Evolutionary conservation across 2,888 invertebrate genomes (phyloP), one percentile per base, ranked within the genome.

Genomic region (Nymphalis c-album): DNA sequence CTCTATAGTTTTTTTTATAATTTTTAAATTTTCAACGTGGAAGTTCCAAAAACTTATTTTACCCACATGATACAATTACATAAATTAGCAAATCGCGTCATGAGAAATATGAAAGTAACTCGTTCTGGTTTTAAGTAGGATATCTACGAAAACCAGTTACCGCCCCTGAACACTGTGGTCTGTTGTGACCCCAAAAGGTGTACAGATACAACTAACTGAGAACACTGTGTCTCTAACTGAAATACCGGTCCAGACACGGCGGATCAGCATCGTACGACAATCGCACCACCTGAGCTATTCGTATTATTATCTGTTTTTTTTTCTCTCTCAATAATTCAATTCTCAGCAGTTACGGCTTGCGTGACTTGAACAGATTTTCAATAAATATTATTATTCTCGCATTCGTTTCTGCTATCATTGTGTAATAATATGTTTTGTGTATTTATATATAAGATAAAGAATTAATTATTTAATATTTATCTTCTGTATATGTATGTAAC

Each of bases 201-300:
- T 65, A 68, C 53, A 53, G 22, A 64, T 62, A 68, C 57, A 65
- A 31, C 55, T 64, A 63, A 63, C 58, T 53, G 47, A 60, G 64
- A 35, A 47, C 59, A 59, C 68, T 60, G 48, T 65, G 64, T 70
- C 55, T 71, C 71, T 74, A 73, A 73, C 66, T 69, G 70, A 69
- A 75, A 77, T 75, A 78, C 75, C 75, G 75, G 74, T 75, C 71
- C 67, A 50, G 64, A 50, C 67, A 59, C 62, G 31, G 67, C 60
- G 65, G 72, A 72, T 75, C 75, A 75, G 75, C 75, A 85, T 89
- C 88, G 81, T 85, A 85, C 82, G 86, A 88, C 77, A 74, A 79
- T 86, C 85, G 78, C 77, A 81, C 85, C 87, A 87, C 82, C 79
- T 80, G 58, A 61, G 8, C 76, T 78, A 71, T 72, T 67, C 64